These are phyloP conservation scores for Prunella strophiata DNA, from an alignment of 2,797 vertebrate species.

Conservation along the genomic window DNA sequence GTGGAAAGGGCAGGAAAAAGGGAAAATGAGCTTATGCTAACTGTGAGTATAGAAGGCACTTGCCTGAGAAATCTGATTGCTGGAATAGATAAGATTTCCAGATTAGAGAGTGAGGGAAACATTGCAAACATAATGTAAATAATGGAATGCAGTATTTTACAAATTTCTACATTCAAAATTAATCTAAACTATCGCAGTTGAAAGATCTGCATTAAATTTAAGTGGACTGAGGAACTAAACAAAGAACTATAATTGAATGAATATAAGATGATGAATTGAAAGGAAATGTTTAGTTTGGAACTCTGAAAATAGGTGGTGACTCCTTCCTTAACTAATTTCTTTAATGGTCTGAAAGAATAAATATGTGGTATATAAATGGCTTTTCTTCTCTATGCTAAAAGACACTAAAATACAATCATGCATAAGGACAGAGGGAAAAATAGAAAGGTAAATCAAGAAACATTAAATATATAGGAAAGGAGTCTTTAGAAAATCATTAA, in stretches of 20 bases:
- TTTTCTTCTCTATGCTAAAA: neutral
- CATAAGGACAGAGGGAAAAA: neutral
- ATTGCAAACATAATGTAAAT: neutral
- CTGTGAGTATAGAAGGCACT: neutral
- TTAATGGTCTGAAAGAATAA: neutral
- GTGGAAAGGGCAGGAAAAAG: neutral
- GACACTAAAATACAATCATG: neutral
- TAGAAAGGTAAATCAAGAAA: neutral
- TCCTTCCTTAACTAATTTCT: neutral
- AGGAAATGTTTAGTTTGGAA: neutral
- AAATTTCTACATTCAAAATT: neutral
- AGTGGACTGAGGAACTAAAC: neutral
- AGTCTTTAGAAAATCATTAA: neutral
- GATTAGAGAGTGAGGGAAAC: neutral
- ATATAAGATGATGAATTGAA: neutral
- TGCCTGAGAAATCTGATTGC: neutral
- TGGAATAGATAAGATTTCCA: neutral
- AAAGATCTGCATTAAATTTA: constrained; percentile 3
- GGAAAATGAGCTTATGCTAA: neutral
- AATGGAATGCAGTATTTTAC: neutral
- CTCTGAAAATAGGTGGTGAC: neutral
- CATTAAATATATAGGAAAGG: neutral
- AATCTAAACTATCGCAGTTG: neutral
- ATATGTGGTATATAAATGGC: neutral
- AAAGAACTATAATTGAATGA: neutral